These are phyloP conservation scores for Erannis defoliaria DNA, from an alignment of 2,888 invertebrate species.

Conservation along the genomic window DNA sequence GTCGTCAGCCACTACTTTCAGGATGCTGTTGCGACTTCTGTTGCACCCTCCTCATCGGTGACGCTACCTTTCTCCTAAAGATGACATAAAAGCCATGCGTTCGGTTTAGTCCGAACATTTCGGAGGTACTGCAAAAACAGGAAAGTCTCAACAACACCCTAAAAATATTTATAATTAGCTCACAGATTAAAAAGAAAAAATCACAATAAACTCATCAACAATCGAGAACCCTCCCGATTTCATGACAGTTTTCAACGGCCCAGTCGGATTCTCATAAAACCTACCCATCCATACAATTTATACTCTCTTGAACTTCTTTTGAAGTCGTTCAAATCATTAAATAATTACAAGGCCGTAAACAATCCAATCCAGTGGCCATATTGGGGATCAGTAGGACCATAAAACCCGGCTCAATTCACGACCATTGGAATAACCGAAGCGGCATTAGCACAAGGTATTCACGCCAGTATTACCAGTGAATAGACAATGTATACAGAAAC, in stretches of 20 bases:
- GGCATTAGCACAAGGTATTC: constrained; percentile 45
- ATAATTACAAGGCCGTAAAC: constrained; percentile 25
- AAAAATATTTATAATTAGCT: too few species aligned
- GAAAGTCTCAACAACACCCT: too few species aligned
- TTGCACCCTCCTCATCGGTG: too few species aligned
- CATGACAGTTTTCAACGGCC: not conserved
- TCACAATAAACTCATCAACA: not conserved
- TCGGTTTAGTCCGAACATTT: too few species aligned
- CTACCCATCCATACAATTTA: constrained; percentile 8
- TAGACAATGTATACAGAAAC: constrained; percentile 18
- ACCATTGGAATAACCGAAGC: constrained; percentile 42
- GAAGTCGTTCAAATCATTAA: constrained; percentile 12
- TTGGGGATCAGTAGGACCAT: constrained; percentile 32
- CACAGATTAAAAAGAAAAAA: not conserved
- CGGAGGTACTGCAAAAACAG: too few species aligned
- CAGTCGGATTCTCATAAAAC: not conserved
- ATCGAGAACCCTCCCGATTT: not conserved
- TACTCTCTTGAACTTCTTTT: constrained; percentile 5
- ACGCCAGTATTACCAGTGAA: constrained; percentile 34
- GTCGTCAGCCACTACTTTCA: too few species aligned
- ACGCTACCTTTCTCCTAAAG: too few species aligned
- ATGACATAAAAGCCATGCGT: too few species aligned
- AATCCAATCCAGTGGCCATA: constrained; percentile 25
- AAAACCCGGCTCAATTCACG: constrained; percentile 41
- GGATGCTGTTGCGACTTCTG: too few species aligned